phyloP scores from a whole-genome alignment of 2,888 invertebrate species.

The Lithophane ornitopus region DNA sequence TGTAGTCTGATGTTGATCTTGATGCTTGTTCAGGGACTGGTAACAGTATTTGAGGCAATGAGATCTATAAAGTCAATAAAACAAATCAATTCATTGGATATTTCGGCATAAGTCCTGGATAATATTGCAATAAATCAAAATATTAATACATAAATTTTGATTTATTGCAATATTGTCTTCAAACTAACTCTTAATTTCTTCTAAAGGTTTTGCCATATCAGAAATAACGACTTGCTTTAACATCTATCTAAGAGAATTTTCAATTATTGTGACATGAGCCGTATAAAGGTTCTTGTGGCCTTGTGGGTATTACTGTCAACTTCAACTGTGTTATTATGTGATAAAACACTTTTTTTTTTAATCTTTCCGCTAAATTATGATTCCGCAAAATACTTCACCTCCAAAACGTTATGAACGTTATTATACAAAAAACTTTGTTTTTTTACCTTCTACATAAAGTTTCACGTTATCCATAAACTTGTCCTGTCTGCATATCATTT shows the following conservation, averaged over 20 bases:
- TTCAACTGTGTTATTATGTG: background rate
- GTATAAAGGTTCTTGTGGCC: background rate
- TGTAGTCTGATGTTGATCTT: background rate
- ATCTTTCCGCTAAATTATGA: background rate
- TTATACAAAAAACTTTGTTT: background rate
- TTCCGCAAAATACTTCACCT: slow-evolving; percentile 1
- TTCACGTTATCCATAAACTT: slow-evolving; percentile 36
- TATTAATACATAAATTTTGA: background rate
- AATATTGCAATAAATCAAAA: too few relatives aligned
- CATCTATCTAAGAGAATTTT: background rate
- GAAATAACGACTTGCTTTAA: background rate
- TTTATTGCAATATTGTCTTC: background rate
- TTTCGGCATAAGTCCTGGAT: background rate
- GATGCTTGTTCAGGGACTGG: background rate
- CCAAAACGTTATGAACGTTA: background rate
- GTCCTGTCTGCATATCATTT: slow-evolving; percentile 15
- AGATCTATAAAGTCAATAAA: background rate
- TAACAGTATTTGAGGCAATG: background rate
- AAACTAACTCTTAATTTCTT: background rate
- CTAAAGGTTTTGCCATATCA: background rate
- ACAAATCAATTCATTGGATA: too few relatives aligned
- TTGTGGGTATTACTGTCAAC: background rate
- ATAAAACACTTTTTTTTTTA: background rate
- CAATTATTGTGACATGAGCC: background rate
- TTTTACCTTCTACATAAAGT: slow-evolving; percentile 28